Conservation (phyloP, 2,888 invertebrate genomes). For the Anthrax anthrax region DNA sequence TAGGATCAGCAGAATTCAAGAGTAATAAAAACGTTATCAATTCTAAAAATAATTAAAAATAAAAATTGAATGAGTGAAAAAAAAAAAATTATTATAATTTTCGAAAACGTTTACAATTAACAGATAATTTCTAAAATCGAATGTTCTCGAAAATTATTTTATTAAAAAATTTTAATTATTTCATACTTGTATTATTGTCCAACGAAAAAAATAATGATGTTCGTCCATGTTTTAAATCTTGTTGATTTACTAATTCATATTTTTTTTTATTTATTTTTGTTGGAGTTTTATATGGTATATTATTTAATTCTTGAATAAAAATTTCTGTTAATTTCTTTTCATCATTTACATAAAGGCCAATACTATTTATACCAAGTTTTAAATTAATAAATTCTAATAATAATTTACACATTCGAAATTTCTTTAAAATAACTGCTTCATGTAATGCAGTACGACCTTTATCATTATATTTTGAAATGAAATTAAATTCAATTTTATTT, state of each 20-base stretch:
- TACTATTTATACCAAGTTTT: slow-evolving; percentile 5
- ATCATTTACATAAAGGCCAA: slow-evolving; percentile 2
- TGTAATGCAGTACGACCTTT: slow-evolving; percentile 6
- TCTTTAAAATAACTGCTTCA: slow-evolving; percentile 1
- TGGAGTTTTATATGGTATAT: neutral
- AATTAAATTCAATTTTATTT: neutral
- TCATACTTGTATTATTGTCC: too few species aligned
- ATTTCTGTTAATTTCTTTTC: slow-evolving; percentile 5
- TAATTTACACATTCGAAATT: slow-evolving; percentile 4
- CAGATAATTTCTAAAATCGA: too few species aligned
- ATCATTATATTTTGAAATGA: slow-evolving; percentile 4
- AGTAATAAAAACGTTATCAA: slow-evolving; percentile 6
- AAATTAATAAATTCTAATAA: slow-evolving; percentile 3
- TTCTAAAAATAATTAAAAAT: slow-evolving; percentile 5
- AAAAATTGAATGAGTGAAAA: too few species aligned
- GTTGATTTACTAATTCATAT: slow-evolving; percentile 6
- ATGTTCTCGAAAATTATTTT: too few species aligned
- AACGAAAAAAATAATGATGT: slow-evolving; percentile 7
- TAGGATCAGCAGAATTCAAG: slow-evolving; percentile 21
- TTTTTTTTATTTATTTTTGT: neutral
- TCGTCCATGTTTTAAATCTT: slow-evolving; percentile 5
- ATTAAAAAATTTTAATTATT: too few species aligned
- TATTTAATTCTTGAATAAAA: neutral
- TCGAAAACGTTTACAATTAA: too few species aligned
- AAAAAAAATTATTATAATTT: neutral